Evolutionary conservation across 2,888 invertebrate genomes (phyloP), one percentile per base, ranked within the genome.

Genomic region (Drosophila pseudotakahashii): DNA sequence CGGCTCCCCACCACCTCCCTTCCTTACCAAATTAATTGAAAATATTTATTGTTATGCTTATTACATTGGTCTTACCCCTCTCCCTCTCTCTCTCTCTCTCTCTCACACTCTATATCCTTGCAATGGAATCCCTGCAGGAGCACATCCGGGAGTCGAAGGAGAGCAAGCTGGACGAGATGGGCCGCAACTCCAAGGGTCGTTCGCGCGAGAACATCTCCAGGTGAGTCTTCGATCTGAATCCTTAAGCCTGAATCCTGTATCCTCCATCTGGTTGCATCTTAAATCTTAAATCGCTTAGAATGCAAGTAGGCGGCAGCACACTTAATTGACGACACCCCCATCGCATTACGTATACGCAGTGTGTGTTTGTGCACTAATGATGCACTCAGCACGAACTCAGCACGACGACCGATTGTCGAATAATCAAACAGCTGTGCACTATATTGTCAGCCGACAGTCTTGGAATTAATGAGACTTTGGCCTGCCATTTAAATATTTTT

Each of bases 61-160:
- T 79, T 73, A 72, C 58, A 68, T 74, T 37, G 60, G 57, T 52
- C 26, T 47, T 2, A 39, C 36, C 30, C 34, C 50, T n/a, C 36
- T 13, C 23, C 10, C 34, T 23, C 3, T 37, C n/a, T 19, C 37
- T 42, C 23, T 44, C 19, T n/a, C 45, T 9, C 19, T 19, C 7
- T 26, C 26, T 9, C 19, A 13, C 7, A 6, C 26, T 26, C 5
- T 26, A 2, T 19, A 19, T 19, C 19, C 19, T 26, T 26, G 26
- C 14, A 14, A 39, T 42, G 42, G 42, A 19, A 5, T 34, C 23
- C 67, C 86, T 92, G 16, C 92, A 95, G 95, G 95, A 95, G 81
- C 95, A 95, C 91, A 95, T 96, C 85, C 93, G 96, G 7, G 95
- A 96, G 84, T 97, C 97, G 0, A 94, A 96, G 62, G 97, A 97